phyloP scores from a whole-genome alignment of 2,888 invertebrate species.

The Aphidius colemani region DNA sequence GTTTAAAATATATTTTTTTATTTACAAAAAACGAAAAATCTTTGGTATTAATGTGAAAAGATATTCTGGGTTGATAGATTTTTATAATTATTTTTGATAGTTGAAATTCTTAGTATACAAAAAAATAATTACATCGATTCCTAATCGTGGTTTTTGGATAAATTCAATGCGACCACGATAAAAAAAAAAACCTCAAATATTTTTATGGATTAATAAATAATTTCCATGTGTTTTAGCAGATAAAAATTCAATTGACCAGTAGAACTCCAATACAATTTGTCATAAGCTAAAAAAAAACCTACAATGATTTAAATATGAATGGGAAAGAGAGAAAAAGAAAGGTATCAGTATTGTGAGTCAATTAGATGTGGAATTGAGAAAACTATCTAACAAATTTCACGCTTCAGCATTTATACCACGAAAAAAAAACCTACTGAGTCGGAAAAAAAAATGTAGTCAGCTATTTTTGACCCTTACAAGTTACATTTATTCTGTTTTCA shows the following conservation, averaged over 20 bases:
- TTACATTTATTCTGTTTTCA: slow-evolving; percentile 16
- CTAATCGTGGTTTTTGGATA: too few relatives aligned
- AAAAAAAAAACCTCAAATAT: too few relatives aligned
- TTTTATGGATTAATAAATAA: too few relatives aligned
- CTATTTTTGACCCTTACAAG: slow-evolving; percentile 29
- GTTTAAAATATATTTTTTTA: too few relatives aligned
- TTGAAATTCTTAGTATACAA: too few relatives aligned
- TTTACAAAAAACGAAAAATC: too few relatives aligned
- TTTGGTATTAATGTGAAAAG: too few relatives aligned
- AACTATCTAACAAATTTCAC: slow-evolving; percentile 41
- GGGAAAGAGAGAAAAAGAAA: slow-evolving; percentile 31
- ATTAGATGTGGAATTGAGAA: slow-evolving; percentile 39
- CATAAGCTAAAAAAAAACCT: slow-evolving; percentile 3
- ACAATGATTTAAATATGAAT: not conserved
- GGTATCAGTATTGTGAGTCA: slow-evolving; percentile 37
- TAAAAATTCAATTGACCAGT: slow-evolving; percentile 5
- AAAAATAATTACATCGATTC: too few relatives aligned
- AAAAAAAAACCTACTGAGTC: slow-evolving; percentile 27
- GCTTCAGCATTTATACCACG: slow-evolving; percentile 25
- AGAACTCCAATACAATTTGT: slow-evolving; percentile 11
- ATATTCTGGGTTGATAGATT: too few relatives aligned
- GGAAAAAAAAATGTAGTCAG: not conserved
- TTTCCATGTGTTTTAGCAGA: not conserved
- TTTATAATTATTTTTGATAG: too few relatives aligned
- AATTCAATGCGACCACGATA: too few relatives aligned